Conservation (phyloP, 2,888 invertebrate species). For the Pharmacophagus antenor region DNA sequence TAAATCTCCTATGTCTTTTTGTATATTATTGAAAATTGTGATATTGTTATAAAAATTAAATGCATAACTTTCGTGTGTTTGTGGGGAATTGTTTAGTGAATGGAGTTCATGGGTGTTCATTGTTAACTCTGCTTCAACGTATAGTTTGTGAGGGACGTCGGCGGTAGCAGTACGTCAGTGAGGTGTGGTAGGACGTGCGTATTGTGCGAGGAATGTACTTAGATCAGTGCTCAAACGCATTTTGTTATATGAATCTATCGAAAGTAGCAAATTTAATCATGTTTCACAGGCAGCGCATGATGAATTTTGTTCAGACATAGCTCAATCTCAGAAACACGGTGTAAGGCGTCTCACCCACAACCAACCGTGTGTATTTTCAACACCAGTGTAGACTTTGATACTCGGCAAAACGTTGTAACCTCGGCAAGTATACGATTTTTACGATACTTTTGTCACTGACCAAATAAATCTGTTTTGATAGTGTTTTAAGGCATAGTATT, state of each 20-base stretch:
- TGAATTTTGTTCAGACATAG: constrained; percentile 40
- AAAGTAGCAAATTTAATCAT: constrained; percentile 46
- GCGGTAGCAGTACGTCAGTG: not conserved
- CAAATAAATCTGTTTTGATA: constrained; percentile 27
- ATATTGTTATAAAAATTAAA: constrained; percentile 75
- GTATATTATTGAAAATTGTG: constrained; percentile 81
- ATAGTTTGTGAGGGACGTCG: constrained; percentile 21
- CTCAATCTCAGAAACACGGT: constrained; percentile 22
- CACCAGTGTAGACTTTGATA: constrained; percentile 12
- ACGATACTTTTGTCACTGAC: constrained; percentile 24
- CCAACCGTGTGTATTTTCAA: constrained; percentile 17
- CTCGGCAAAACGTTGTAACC: constrained; percentile 25
- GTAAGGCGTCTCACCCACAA: constrained; percentile 7
- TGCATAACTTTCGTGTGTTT: constrained; percentile 63
- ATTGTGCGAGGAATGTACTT: constrained; percentile 37
- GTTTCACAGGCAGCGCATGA: constrained; percentile 47
- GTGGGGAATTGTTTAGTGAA: constrained; percentile 53
- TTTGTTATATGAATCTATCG: constrained; percentile 49
- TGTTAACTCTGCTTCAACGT: constrained; percentile 44
- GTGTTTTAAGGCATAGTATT: constrained; percentile 22
- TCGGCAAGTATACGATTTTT: constrained; percentile 34
- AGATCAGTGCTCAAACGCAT: constrained; percentile 74
- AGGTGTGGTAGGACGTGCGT: not conserved
- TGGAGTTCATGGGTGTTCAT: constrained; percentile 54
- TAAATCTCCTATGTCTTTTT: constrained; percentile 72